phyloP scores from a whole-genome alignment of 2,113 vertebrate genomes.

The Xerus inauris region DNA sequence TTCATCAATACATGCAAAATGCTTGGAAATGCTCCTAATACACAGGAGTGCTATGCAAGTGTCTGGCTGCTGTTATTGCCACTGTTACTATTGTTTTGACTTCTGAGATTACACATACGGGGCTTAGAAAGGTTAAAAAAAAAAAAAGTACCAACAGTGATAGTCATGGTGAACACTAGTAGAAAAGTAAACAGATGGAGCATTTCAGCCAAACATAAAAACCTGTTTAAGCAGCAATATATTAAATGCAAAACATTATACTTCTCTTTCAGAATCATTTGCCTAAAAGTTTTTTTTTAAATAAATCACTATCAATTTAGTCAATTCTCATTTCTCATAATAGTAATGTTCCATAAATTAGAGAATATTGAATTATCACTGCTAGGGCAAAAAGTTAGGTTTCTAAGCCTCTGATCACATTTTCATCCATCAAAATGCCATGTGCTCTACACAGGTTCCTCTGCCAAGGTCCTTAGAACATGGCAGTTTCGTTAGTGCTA shows the following conservation, averaged over 20 bases:
- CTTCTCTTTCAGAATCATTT: background rate
- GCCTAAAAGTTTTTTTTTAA: background rate
- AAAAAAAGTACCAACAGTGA: too few species aligned
- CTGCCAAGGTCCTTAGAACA: background rate
- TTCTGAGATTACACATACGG: background rate
- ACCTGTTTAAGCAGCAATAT: background rate
- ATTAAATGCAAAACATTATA: background rate
- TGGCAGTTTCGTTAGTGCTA: background rate
- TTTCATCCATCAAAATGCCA: background rate
- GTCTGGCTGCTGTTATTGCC: background rate
- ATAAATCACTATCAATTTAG: background rate
- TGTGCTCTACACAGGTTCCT: background rate
- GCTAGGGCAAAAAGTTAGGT: background rate
- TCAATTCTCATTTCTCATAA: background rate
- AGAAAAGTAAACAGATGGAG: background rate
- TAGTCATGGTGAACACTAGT: background rate
- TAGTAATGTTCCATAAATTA: background rate
- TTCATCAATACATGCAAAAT: background rate
- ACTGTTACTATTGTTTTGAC: accelerated
- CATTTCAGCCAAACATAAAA: background rate
- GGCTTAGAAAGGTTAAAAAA: too few species aligned
- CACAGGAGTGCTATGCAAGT: background rate
- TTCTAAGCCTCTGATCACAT: background rate
- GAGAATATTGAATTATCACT: background rate
- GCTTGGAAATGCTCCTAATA: background rate